Evolutionary conservation across 2,888 invertebrate genomes (phyloP).

Genomic region (Teleiodes luculella): DNA sequence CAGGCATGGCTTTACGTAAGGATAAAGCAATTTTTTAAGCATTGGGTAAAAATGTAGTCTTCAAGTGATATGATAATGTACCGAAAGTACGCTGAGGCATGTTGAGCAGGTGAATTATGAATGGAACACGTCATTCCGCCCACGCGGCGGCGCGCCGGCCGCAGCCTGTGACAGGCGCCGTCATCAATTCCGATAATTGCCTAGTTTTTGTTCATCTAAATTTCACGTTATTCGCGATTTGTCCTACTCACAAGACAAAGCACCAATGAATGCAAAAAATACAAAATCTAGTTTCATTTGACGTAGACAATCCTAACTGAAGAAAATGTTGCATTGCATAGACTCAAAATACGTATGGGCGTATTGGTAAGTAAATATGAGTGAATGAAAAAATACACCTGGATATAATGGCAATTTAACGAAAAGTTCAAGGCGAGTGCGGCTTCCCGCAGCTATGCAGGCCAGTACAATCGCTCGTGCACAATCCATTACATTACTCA

Average conservation of each 20-base stretch:
- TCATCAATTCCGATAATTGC: constrained; percentile 13
- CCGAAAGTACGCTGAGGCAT: constrained; percentile 45
- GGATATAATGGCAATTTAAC: constrained; percentile 10
- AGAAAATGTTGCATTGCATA: background rate
- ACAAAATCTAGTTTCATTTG: background rate
- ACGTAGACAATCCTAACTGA: too few species aligned
- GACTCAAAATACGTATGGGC: too few species aligned
- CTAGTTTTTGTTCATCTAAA: constrained; percentile 10
- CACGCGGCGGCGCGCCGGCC: constrained; percentile 26
- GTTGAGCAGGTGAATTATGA: constrained; percentile 62
- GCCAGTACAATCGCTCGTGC: constrained; percentile 10
- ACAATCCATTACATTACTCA: constrained; percentile 41
- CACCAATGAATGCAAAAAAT: background rate
- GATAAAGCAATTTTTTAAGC: background rate
- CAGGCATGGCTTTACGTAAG: too few species aligned
- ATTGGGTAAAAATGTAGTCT: background rate
- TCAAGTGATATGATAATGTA: constrained; percentile 37
- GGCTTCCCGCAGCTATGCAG: constrained; percentile 10
- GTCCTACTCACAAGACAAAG: constrained; percentile 1
- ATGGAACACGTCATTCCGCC: constrained; percentile 57
- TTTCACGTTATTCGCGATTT: background rate
- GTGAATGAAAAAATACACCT: constrained; percentile 1
- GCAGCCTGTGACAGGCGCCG: constrained; percentile 30
- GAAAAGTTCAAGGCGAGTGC: constrained; percentile 2
- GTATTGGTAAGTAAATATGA: too few species aligned